Base-by-base conservation (phyloP, 2,797 vertebrate species). In the Cyclura pinguis region DNA sequence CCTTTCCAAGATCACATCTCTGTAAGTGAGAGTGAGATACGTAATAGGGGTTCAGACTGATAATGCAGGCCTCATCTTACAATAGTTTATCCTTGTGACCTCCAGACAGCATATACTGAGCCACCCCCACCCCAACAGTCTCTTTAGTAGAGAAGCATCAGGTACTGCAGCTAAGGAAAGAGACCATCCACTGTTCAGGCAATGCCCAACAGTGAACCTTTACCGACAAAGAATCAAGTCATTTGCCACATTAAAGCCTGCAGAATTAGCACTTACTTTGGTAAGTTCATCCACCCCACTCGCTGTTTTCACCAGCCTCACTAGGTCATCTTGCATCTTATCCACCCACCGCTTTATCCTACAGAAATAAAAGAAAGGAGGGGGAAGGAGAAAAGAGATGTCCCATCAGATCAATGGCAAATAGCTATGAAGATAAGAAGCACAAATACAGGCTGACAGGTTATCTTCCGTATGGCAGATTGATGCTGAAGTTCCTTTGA, bases 311-410 rank as follows among this genome's bases (percentile, higher is more conserved):
- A 98, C 98, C 94, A 99, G 94, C 1, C 96, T 98, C 88, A 99
- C 98, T 0, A 99, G 98, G 92, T 99, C 99, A 92, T 98, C 98
- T 96, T 99, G 99, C 98, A 99, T 99, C 96, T 99, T 98, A 95
- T 99, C 98, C 92, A 99, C 99, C 99, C 99, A 99, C 84, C 98
- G 98, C 94, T 99, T 99, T 96, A 99, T 99, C 95, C 98, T 99
- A 96, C 42, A 89, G 93, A 90, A 96, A 9, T 6, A 89, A 94
- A 91, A 90, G 76, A 90, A 64, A 95, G 52, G 59, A 89, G 1
- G 88, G 84, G 80, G 86, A 92, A 42, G 94, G 18, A 85, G 82
- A 89, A 91, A 52, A 94, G 20, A 85, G 78, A 89, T 72, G 89
- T 92, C 89, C 81, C 87, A 87, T 98, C 92, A 96, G 80, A 92